Conservation (phyloP, 2,797 vertebrate species). For the Pempheris klunzingeri region DNA sequence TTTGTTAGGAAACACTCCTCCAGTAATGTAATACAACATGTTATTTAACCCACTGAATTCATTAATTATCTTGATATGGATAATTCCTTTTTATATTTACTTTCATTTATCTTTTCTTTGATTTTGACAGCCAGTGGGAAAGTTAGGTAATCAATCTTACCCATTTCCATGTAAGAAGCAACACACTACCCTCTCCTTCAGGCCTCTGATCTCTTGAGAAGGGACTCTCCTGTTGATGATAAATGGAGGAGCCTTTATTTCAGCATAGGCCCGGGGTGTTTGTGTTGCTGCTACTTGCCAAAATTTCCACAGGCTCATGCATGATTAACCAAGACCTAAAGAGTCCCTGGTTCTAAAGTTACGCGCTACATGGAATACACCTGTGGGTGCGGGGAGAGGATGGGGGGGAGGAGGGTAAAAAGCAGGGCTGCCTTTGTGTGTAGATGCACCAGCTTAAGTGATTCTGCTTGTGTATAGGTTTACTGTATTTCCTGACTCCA, state of each 20-base stretch:
- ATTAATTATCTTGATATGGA: neutral
- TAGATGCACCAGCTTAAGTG: conserved; percentile 4
- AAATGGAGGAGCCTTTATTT: conserved; percentile 63
- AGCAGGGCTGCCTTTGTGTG: conserved; percentile 8
- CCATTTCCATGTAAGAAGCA: conserved; percentile 26
- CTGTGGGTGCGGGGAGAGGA: conserved; percentile 58
- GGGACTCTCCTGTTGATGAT: conserved; percentile 45
- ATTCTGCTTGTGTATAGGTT: conserved; percentile 16
- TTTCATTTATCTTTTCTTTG: neutral
- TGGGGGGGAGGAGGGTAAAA: conserved; percentile 15
- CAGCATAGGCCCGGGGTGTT: conserved; percentile 68
- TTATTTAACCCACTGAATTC: neutral
- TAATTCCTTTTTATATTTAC: neutral
- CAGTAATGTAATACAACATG: neutral
- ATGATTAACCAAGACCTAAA: conserved; percentile 79
- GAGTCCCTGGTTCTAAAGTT: conserved; percentile 75
- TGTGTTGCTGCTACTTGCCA: conserved; percentile 69
- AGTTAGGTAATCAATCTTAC: conserved; percentile 8
- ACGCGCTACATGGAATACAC: conserved; percentile 68
- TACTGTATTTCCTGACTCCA: conserved; percentile 4
- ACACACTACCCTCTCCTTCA: conserved; percentile 22
- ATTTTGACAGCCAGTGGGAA: conserved; percentile 15
- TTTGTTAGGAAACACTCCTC: neutral
- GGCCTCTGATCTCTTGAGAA: conserved; percentile 38
- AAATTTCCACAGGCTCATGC: conserved; percentile 77